phyloP scores from a whole-genome alignment of 23 tunicate genomes.

The Ascidia mentula region DNA sequence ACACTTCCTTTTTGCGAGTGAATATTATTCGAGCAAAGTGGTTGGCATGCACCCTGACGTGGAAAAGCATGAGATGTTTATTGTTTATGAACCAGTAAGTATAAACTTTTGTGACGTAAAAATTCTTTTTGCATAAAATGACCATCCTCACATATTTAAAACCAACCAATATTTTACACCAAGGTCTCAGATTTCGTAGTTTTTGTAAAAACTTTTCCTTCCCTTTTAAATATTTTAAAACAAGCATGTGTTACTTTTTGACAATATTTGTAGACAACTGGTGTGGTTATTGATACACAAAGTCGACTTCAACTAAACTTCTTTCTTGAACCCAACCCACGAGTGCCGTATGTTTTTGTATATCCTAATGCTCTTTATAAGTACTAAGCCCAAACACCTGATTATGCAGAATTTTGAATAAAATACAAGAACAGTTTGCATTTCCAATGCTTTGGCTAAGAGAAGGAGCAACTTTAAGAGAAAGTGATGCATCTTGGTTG shows the following conservation, averaged over 20 bases:
- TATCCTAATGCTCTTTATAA: too few species aligned
- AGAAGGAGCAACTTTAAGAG: constrained; percentile 27
- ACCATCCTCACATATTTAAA: background rate
- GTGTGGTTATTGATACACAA: constrained; percentile 33
- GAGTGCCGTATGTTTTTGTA: constrained; percentile 31
- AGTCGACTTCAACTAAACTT: constrained; percentile 57
- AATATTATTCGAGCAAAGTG: constrained; percentile 29
- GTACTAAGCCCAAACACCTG: too few species aligned
- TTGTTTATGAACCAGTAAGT: constrained; percentile 57
- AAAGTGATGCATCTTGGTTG: constrained; percentile 35
- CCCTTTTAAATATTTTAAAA: background rate
- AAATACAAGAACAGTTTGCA: constrained; percentile 47
- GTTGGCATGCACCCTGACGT: constrained; percentile 54
- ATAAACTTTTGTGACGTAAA: background rate
- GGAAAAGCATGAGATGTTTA: constrained; percentile 32
- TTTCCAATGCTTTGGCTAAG: constrained; percentile 64
- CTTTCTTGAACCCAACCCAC: constrained; percentile 37
- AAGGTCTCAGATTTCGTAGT: too few species aligned
- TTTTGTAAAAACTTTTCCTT: too few species aligned
- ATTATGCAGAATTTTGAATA: constrained; percentile 21
- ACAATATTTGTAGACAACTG: constrained; percentile 41
- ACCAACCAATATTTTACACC: background rate
- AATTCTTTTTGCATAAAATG: background rate
- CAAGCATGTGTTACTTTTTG: too few species aligned
- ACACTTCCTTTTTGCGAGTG: constrained; percentile 62